Conservation (phyloP, 2,113 vertebrate species). For the Apaloderma vittatum region DNA sequence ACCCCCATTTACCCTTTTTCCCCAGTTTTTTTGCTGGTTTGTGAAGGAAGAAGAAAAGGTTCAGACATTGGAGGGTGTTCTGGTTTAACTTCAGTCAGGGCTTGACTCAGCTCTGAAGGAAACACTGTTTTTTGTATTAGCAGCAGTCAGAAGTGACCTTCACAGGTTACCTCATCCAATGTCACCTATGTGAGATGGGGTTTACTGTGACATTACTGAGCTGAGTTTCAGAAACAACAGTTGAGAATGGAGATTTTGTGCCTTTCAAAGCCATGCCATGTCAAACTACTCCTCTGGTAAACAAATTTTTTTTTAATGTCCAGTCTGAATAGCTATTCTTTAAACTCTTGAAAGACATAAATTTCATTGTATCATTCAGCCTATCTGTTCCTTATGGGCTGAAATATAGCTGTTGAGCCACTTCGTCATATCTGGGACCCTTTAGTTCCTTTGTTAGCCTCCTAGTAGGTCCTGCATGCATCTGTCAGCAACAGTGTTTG, state of each 20-base stretch:
- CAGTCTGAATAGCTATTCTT: neutral
- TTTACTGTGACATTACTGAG: neutral
- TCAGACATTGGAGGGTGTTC: neutral
- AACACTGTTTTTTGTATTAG: neutral
- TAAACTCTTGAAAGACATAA: neutral
- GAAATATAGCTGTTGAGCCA: neutral
- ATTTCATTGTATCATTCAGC: neutral
- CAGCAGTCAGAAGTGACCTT: neutral
- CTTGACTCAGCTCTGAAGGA: neutral
- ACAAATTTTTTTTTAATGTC: neutral
- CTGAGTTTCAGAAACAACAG: neutral
- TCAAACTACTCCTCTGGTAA: neutral
- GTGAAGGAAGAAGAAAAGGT: conserved; percentile 34
- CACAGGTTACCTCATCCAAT: neutral
- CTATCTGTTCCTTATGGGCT: neutral
- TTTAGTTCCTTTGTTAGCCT: neutral
- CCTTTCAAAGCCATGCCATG: conserved; percentile 7
- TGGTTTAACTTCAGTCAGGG: neutral
- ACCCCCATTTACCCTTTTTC: neutral
- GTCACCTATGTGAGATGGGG: neutral
- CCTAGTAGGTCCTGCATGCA: neutral
- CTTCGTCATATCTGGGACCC: neutral
- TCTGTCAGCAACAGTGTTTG: neutral
- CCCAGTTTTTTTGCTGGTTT: neutral
- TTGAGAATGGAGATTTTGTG: neutral